These are phyloP conservation scores for Cephus cinctus DNA, from an alignment of 1,140 invertebrate genomes.

Conservation along the genomic window DNA sequence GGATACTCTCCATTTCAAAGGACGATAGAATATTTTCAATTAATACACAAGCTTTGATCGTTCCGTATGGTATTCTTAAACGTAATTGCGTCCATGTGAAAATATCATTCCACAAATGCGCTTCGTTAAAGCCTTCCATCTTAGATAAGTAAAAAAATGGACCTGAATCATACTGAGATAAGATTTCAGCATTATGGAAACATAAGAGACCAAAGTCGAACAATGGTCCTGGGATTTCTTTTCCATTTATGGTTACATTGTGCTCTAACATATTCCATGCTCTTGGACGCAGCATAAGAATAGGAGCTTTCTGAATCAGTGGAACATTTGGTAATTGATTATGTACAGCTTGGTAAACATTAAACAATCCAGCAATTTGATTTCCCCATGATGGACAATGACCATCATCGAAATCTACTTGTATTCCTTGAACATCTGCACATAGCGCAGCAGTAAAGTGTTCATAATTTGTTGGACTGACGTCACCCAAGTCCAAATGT, in stretches of 20 bases:
- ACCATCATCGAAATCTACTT: conserved; percentile 71
- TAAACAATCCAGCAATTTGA: conserved; percentile 65
- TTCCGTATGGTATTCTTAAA: conserved; percentile 59
- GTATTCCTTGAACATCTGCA: conserved; percentile 58
- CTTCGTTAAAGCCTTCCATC: conserved; percentile 65
- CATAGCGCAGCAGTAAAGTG: conserved; percentile 59
- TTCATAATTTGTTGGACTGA: conserved; percentile 58
- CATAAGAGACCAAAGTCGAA: conserved; percentile 71
- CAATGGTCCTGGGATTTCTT: conserved; percentile 65
- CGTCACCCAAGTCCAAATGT: conserved; percentile 63
- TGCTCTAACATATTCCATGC: conserved; percentile 77
- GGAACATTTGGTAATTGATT: conserved; percentile 57
- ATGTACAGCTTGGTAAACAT: conserved; percentile 61
- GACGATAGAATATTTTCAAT: conserved; percentile 72
- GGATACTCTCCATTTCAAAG: conserved; percentile 71
- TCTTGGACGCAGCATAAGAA: conserved; percentile 68
- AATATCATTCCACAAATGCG: conserved; percentile 71
- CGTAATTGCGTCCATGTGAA: conserved; percentile 67
- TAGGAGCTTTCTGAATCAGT: conserved; percentile 55
- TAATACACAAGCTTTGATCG: conserved; percentile 71
- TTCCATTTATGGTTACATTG: conserved; percentile 67
- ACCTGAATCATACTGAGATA: conserved; percentile 59
- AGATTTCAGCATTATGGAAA: conserved; percentile 62
- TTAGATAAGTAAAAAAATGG: conserved; percentile 72
- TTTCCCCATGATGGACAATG: conserved; percentile 73